These are phyloP conservation scores for Trichonephila inaurata DNA, from an alignment of 1,140 invertebrate species.

Conservation along the genomic window DNA sequence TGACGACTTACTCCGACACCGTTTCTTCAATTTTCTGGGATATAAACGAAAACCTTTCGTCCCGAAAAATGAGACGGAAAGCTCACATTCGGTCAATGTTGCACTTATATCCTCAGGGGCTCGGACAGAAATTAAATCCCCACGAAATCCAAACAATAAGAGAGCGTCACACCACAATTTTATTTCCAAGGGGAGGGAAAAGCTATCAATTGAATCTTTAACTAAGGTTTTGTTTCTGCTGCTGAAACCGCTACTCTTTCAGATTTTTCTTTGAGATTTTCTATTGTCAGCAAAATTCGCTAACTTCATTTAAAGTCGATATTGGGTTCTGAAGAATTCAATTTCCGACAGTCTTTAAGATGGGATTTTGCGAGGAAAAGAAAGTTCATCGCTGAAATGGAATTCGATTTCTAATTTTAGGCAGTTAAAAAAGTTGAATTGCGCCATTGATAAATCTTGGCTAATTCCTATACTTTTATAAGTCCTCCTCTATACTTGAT, in stretches of 20 bases:
- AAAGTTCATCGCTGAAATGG: slow-evolving; percentile 17
- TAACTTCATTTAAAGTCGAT: slow-evolving; percentile 59
- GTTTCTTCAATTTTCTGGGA: slow-evolving; percentile 17
- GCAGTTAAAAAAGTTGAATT: slow-evolving; percentile 42
- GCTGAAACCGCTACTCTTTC: not conserved
- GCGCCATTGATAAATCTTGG: slow-evolving; percentile 30
- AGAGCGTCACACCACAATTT: slow-evolving; percentile 29
- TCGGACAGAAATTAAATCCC: slow-evolving; percentile 50
- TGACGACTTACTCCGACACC: not conserved
- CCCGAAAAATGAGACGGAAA: slow-evolving; percentile 35
- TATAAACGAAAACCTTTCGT: not conserved
- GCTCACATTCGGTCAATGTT: slow-evolving; percentile 23
- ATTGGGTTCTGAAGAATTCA: slow-evolving; percentile 54
- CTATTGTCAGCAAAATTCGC: slow-evolving; percentile 63
- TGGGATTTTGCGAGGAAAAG: not conserved
- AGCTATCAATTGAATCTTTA: slow-evolving; percentile 46
- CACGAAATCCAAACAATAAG: slow-evolving; percentile 57
- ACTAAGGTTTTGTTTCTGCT: slow-evolving; percentile 43
- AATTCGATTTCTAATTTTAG: slow-evolving; percentile 52
- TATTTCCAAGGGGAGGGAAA: not conserved
- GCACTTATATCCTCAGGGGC: slow-evolving; percentile 19
- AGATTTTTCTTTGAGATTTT: slow-evolving; percentile 57
- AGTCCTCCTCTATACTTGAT: slow-evolving; percentile 1
- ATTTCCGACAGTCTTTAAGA: slow-evolving; percentile 46
- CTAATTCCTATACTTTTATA: slow-evolving; percentile 46